phyloP scores from a whole-genome alignment of 2,113 vertebrate species.

The Grammomys dolichurus region DNA sequence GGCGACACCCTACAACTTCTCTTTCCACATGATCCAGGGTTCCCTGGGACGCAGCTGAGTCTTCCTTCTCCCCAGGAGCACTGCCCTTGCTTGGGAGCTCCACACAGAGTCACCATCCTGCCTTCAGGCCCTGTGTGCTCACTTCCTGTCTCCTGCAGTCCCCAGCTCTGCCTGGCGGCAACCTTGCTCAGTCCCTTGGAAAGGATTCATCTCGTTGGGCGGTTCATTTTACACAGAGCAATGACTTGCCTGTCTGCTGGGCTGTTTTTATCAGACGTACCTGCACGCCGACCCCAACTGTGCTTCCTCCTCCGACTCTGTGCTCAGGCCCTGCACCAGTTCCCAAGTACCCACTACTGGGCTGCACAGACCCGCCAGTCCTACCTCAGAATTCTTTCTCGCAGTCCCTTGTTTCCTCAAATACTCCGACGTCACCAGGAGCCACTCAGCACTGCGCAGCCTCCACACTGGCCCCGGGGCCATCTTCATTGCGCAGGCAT shows the following conservation, averaged over 20 bases:
- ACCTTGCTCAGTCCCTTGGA: constrained; percentile 63
- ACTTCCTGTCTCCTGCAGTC: background rate
- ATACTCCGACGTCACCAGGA: background rate
- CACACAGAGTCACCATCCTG: accelerated
- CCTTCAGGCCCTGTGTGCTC: background rate
- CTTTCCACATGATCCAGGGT: background rate
- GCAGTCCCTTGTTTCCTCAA: background rate
- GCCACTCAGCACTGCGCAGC: constrained; percentile 20
- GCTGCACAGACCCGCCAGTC: constrained; percentile 77
- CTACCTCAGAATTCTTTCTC: constrained; percentile 86
- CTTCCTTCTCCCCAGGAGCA: background rate
- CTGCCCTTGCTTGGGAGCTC: background rate
- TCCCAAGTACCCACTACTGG: background rate
- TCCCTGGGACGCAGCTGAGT: no score
- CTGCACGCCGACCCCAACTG: constrained; percentile 57
- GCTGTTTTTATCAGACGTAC: constrained; percentile 29
- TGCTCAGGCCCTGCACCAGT: background rate
- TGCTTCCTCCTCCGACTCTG: constrained; percentile 41
- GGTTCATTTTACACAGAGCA: constrained; percentile 56
- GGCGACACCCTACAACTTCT: background rate
- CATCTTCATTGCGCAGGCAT: background rate
- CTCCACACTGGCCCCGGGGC: background rate
- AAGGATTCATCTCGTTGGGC: constrained; percentile 66
- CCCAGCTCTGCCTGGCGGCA: constrained; percentile 40
- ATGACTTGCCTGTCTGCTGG: constrained; percentile 54